These are phyloP conservation scores for Cepaea nemoralis DNA, from an alignment of 1,140 invertebrate species.

Conservation along the genomic window DNA sequence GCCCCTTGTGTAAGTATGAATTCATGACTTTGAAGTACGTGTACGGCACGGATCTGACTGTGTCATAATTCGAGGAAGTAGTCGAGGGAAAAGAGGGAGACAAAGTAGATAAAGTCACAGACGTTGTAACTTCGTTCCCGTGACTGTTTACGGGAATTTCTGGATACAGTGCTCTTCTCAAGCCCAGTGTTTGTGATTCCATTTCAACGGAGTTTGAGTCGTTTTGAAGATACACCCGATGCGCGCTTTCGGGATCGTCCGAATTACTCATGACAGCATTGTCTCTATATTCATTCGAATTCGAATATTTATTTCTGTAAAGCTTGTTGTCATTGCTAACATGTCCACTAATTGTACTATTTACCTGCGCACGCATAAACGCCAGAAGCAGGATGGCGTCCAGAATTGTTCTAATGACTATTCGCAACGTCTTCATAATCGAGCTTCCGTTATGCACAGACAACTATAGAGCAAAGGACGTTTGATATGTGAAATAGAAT, in stretches of 20 bases:
- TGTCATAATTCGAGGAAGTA: background rate
- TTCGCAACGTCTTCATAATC: background rate
- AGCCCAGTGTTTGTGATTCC: background rate
- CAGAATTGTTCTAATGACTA: background rate
- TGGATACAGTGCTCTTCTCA: background rate
- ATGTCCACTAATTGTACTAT: background rate
- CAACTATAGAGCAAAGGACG: no score
- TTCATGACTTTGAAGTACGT: background rate
- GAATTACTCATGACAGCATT: background rate
- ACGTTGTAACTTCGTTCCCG: background rate
- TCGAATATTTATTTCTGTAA: background rate
- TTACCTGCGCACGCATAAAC: background rate
- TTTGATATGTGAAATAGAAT: no score
- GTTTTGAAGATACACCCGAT: background rate
- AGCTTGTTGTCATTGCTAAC: background rate
- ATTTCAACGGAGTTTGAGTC: background rate
- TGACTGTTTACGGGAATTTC: background rate
- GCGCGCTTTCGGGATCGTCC: background rate
- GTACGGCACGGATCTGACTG: background rate
- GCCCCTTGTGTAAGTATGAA: background rate
- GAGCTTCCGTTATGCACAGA: no score
- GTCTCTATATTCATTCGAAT: background rate
- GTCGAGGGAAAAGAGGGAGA: background rate
- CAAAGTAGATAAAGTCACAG: background rate
- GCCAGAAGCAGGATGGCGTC: background rate